Evolutionary conservation across 2,113 vertebrate species (phyloP).

Genomic region (Indicator maculatus): DNA sequence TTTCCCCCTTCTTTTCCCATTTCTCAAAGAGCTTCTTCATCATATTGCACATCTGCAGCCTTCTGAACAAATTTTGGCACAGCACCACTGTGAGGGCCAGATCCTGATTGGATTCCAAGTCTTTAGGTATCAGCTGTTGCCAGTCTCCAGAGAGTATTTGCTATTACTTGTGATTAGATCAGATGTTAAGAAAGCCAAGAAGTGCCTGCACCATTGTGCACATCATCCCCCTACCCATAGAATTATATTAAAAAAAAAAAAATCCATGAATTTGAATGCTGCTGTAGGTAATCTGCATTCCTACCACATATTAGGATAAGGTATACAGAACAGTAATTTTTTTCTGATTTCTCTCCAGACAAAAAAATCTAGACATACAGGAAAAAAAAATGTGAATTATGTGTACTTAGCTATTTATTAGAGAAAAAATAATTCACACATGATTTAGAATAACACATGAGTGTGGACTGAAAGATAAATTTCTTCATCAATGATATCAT

Average conservation of each 20-base stretch:
- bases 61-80: conserved; percentile 61
- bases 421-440: neutral
- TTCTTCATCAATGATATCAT: neutral
- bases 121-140: conserved; percentile 6
- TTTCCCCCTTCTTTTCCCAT: neutral
- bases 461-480: neutral
- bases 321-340: neutral
- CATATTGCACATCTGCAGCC: conserved; percentile 47
- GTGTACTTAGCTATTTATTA: neutral
- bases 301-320: neutral
- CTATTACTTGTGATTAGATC: neutral
- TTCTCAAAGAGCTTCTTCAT: conserved; percentile 71
- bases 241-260: neutral
- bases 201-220: neutral
- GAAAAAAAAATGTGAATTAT: neutral
- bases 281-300: neutral
- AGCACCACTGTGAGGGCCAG: neutral
- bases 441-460: neutral
- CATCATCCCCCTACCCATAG: neutral
- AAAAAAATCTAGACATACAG: neutral
- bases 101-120: neutral
- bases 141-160: neutral
- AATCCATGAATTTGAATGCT: neutral
- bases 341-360: neutral
- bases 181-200: neutral